Evolutionary conservation across 2,113 vertebrate species (phyloP).

Genomic region (Pogona vitticeps): DNA sequence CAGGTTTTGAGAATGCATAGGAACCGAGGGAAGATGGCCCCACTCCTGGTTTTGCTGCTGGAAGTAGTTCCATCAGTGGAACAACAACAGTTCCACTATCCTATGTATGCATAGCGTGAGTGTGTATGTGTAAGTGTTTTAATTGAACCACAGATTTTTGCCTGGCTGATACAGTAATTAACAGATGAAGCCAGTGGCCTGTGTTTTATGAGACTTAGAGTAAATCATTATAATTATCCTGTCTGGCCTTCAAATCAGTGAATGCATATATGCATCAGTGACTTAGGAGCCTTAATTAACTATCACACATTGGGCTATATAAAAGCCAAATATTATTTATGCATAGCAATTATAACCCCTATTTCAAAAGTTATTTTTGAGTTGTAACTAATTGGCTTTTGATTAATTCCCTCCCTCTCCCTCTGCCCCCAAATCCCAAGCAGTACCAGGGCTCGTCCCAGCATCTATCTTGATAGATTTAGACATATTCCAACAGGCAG

Average conservation of each 20-base stretch:
- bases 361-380: constrained; percentile 2
- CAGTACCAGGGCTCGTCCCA: neutral
- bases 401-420: neutral
- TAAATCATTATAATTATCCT: constrained; percentile 29
- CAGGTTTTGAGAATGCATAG: too few species aligned
- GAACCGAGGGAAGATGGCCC: too few species aligned
- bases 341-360: constrained; percentile 4
- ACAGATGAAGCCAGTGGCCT: constrained; percentile 10
- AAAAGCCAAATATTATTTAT: constrained; percentile 12
- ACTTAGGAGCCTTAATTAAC: constrained; percentile 2
- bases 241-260: constrained; percentile 1
- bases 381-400: neutral
- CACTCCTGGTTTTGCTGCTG: too few species aligned
- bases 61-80: too few species aligned
- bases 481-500: constrained; percentile 5
- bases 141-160: neutral
- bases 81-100: too few species aligned
- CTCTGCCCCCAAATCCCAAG: neutral
- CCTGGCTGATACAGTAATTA: neutral
- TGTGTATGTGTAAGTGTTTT: neutral
- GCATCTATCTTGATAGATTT: constrained; percentile 9
- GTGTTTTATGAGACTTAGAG: neutral
- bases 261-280: constrained; percentile 16
- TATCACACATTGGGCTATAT: neutral
- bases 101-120: neutral